Percentiles rank a stretch among this genome's conserved stretches.
Conservation (phyloP, 2,797 vertebrate species). For the Ispidina lecontei region DNA sequence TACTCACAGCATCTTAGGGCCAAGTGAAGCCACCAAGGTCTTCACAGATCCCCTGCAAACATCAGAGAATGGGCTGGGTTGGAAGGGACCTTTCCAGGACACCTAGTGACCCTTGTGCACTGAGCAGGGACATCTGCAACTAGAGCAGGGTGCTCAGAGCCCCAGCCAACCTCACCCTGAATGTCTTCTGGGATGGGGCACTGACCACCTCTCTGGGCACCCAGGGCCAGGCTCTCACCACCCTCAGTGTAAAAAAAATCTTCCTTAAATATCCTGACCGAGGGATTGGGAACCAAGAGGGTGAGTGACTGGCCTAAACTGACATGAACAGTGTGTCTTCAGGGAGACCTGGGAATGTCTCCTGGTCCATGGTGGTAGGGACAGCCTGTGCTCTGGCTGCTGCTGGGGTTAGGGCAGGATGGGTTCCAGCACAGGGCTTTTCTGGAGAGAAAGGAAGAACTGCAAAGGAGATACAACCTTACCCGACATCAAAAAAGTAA, state of each 20-base stretch:
- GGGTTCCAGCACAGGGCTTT: background rate
- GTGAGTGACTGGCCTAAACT: background rate
- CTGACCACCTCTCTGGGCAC: background rate
- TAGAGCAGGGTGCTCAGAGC: background rate
- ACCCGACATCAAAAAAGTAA: constrained; percentile 82
- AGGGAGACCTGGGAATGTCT: accelerated
- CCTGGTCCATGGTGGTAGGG: accelerated
- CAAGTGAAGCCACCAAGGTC: accelerated
- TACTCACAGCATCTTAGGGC: background rate
- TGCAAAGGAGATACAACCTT: constrained; percentile 24
- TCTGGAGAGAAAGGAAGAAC: background rate
- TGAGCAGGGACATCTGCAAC: background rate
- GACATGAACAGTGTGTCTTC: background rate
- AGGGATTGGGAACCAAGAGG: background rate
- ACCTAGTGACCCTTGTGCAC: background rate
- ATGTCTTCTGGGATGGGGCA: background rate
- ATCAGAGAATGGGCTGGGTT: background rate
- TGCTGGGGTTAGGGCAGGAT: background rate
- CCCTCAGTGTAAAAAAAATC: background rate
- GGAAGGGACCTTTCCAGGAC: background rate
- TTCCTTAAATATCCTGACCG: background rate
- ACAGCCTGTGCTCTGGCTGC: background rate
- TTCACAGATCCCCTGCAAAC: background rate
- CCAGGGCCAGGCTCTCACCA: background rate
- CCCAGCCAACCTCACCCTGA: background rate